These are phyloP conservation scores for Diabrotica virgifera DNA, from an alignment of 1,140 invertebrate genomes.

Conservation along the genomic window DNA sequence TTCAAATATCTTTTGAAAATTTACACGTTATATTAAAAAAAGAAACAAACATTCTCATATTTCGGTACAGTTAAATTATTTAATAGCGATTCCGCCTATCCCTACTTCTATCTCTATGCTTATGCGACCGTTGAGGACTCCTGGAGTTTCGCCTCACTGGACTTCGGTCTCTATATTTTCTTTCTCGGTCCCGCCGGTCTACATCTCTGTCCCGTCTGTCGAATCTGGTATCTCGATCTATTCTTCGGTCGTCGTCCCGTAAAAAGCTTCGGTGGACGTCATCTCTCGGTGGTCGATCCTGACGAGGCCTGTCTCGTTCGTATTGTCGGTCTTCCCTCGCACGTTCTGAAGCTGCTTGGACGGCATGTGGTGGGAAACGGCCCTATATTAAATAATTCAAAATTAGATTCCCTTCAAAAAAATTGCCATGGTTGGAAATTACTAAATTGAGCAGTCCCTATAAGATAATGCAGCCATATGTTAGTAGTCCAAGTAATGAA, in stretches of 20 bases:
- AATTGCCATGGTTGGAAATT: too few species aligned
- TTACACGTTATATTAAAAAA: too few species aligned
- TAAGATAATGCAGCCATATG: too few species aligned
- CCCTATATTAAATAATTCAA: conserved; percentile 28
- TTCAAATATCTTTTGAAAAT: too few species aligned
- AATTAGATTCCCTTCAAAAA: not conserved
- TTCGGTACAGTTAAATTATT: too few species aligned
- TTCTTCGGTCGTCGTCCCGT: conserved; percentile 32
- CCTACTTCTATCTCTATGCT: conserved; percentile 25
- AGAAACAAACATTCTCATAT: too few species aligned
- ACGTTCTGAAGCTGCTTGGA: conserved; percentile 45
- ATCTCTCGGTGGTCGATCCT: conserved; percentile 31
- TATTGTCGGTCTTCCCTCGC: conserved; percentile 36
- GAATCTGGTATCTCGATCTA: conserved; percentile 19
- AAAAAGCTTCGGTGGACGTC: conserved; percentile 37
- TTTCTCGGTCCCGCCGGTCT: conserved; percentile 27
- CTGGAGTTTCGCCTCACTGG: conserved; percentile 11
- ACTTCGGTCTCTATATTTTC: conserved; percentile 12
- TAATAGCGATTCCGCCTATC: conserved; percentile 12
- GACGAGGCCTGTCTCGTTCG: conserved; percentile 25
- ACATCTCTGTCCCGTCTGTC: conserved; percentile 22
- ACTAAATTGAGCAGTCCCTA: too few species aligned
- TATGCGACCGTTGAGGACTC: conserved; percentile 12
- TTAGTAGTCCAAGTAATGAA: too few species aligned
- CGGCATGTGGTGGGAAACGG: conserved; percentile 39